Evolutionary conservation across 1,140 invertebrate genomes (phyloP).

Genomic region (Helicoverpa armigera): DNA sequence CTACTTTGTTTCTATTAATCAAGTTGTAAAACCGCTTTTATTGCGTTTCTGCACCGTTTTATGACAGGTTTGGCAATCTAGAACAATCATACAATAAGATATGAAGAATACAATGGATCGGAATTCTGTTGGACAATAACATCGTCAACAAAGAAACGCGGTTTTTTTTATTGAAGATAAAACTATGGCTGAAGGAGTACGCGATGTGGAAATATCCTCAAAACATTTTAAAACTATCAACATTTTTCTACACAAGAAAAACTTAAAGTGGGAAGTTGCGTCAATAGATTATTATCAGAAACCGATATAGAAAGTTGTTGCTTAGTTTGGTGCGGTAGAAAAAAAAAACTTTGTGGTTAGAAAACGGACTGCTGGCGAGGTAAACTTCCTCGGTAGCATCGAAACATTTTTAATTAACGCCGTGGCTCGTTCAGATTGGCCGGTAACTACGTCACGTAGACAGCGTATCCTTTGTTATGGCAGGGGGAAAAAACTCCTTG

Average conservation of each 20-base stretch:
- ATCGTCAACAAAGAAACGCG: too few relatives aligned
- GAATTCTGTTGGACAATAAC: too few relatives aligned
- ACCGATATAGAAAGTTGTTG: constrained; percentile 40
- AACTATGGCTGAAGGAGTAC: too few relatives aligned
- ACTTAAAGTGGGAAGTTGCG: constrained; percentile 18
- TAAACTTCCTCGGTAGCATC: constrained; percentile 19
- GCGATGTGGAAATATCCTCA: background rate
- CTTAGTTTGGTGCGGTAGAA: constrained; percentile 23
- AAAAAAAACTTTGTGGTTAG: constrained; percentile 31
- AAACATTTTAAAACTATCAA: background rate
- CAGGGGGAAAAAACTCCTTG: background rate
- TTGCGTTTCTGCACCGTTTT: constrained; percentile 10
- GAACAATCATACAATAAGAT: background rate
- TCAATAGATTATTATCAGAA: constrained; percentile 37
- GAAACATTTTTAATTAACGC: constrained; percentile 44
- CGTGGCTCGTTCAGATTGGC: constrained; percentile 18
- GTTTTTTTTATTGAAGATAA: too few relatives aligned
- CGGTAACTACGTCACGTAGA: constrained; percentile 20
- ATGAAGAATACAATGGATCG: constrained; percentile 8
- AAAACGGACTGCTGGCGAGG: constrained; percentile 1
- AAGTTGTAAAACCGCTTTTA: constrained; percentile 10
- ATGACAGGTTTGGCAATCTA: background rate
- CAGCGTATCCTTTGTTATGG: constrained; percentile 8
- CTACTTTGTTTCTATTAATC: constrained; percentile 15
- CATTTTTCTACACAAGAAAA: background rate